A percentile compares a stretch with the other conserved stretches of the same genome.
Conservation (phyloP, 2,113 vertebrate genomes). For the Brachypteracias leptosomus region DNA sequence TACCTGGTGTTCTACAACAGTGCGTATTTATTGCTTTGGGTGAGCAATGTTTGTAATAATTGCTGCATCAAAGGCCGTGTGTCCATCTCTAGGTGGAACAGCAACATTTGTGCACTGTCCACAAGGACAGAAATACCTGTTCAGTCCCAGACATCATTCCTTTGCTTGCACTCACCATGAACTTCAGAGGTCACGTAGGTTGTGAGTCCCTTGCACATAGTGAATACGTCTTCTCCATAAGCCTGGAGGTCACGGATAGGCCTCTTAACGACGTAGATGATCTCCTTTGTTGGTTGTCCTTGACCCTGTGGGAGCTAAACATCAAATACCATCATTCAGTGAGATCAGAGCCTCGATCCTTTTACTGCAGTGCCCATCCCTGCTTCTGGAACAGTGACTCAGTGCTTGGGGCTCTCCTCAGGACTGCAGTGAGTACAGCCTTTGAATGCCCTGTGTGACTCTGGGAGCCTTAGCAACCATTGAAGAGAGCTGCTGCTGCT, state of each 20-base stretch:
- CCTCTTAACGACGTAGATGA: background rate
- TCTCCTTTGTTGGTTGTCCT: too few relatives aligned
- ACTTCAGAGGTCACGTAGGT: background rate
- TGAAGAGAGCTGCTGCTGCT: background rate
- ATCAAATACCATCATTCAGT: background rate
- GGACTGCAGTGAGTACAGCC: background rate
- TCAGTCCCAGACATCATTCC: background rate
- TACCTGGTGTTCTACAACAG: background rate
- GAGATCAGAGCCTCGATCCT: background rate
- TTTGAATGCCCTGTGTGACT: background rate
- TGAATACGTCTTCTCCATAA: fast-evolving
- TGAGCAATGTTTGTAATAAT: background rate
- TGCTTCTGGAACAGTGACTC: background rate
- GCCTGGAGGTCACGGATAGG: fast-evolving
- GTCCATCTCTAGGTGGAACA: background rate
- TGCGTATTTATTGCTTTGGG: background rate
- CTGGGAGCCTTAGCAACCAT: background rate
- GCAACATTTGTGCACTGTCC: background rate
- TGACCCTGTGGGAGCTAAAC: background rate
- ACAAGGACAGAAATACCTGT: background rate
- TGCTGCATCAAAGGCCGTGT: background rate
- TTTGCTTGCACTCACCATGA: background rate
- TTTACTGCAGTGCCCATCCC: too few relatives aligned
- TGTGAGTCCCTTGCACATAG: background rate
- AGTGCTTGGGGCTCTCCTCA: background rate